phyloP scores from a whole-genome alignment of 1,140 invertebrate species.

The Atopsyche davidsoni region DNA sequence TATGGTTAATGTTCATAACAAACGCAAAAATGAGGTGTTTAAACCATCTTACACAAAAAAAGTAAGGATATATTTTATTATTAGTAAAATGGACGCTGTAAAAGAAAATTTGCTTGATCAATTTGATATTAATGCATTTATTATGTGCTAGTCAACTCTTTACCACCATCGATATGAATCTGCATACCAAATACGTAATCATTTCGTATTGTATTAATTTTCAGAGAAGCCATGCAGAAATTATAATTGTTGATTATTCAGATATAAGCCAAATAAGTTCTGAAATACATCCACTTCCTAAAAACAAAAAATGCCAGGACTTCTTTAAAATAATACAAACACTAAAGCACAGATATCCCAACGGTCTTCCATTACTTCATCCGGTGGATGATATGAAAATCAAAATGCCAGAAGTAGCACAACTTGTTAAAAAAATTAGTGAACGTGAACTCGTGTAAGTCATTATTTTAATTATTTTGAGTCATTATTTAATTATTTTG shows the following conservation, averaged over 20 bases:
- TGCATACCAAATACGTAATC: no score
- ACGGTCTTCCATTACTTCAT: slow-evolving; percentile 82
- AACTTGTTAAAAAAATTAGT: slow-evolving; percentile 76
- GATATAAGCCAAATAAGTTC: slow-evolving; percentile 85
- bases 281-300: slow-evolving; percentile 8
- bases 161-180: no score
- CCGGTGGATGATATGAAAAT: slow-evolving; percentile 96
- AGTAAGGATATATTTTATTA: no score
- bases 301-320: not conserved
- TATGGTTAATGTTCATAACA: no score
- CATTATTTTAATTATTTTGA: not conserved
- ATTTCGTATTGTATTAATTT: no score
- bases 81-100: no score
- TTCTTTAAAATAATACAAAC: slow-evolving; percentile 36
- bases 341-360: slow-evolving; percentile 81
- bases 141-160: no score
- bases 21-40: no score
- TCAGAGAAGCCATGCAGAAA: not conserved
- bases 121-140: no score
- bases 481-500: not conserved
- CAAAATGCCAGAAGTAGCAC: slow-evolving; percentile 69
- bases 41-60: no score
- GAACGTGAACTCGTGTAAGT: slow-evolving; percentile 66
- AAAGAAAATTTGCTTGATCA: no score
- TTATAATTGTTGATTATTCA: slow-evolving; percentile 58